Evolutionary conservation across 2,113 vertebrate species (phyloP).

Genomic region (Cervus canadensis): DNA sequence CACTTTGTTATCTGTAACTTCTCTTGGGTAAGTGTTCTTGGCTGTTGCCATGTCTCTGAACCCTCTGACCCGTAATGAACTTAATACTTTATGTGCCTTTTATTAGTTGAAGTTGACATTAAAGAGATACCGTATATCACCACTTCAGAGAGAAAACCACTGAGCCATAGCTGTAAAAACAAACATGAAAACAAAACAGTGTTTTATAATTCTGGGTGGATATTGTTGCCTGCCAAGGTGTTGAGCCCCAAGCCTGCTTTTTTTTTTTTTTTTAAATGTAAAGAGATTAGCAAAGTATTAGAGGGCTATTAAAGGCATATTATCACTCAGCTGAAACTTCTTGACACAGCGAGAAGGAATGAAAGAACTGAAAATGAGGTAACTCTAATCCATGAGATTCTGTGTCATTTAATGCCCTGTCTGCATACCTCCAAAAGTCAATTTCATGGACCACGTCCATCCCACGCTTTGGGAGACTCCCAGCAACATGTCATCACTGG

Average conservation of each 20-base stretch:
- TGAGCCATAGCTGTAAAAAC: neutral
- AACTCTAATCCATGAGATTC: neutral
- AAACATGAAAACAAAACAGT: neutral
- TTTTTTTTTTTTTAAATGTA: neutral
- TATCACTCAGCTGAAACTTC: neutral
- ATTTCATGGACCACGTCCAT: neutral
- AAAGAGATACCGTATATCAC: neutral
- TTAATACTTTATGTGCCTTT: neutral
- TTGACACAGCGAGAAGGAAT: neutral
- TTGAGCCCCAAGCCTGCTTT: neutral
- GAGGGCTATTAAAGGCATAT: neutral
- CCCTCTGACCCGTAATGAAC: neutral
- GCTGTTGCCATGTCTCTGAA: neutral
- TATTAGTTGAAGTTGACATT: neutral
- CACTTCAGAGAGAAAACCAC: neutral
- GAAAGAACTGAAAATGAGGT: neutral
- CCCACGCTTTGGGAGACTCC: neutral
- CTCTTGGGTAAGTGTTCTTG: neutral
- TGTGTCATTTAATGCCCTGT: neutral
- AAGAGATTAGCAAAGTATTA: neutral
- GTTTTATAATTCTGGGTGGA: neutral
- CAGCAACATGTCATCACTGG: neutral
- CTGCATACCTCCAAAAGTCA: neutral
- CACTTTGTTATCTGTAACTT: neutral
- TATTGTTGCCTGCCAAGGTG: neutral